Conservation (phyloP, 2,888 invertebrate species). For the Pammene aurita region DNA sequence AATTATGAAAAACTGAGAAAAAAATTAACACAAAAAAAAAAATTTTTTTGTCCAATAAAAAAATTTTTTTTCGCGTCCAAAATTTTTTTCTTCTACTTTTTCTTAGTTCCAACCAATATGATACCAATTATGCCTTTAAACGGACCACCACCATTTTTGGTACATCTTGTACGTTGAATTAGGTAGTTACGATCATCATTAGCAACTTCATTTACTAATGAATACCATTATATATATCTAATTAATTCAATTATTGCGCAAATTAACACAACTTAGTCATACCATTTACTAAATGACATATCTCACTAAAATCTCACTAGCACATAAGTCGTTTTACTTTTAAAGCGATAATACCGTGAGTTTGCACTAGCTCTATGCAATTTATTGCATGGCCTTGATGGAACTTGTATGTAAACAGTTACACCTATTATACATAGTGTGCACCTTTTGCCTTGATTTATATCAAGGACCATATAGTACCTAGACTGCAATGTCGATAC, state of each 20-base stretch:
- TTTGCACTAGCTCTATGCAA: conserved; percentile 8
- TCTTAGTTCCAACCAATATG: no score
- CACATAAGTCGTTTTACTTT: neutral
- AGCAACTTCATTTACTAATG: neutral
- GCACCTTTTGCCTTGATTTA: neutral
- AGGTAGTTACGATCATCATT: neutral
- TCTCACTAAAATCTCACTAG: neutral
- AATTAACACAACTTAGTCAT: neutral
- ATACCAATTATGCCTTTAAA: no score
- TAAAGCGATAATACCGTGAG: neutral
- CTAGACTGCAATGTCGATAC: no score
- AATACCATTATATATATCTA: neutral
- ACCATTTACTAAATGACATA: neutral
- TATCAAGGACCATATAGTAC: neutral
- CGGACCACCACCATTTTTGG: no score
- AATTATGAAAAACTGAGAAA: no score
- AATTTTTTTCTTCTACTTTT: no score
- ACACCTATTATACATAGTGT: neutral
- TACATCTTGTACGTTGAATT: no score
- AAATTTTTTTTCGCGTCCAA: no score
- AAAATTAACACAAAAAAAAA: no score
- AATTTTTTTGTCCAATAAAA: no score
- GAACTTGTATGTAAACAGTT: neutral
- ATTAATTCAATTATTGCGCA: neutral
- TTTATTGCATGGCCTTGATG: conserved; percentile 9